Evolutionary conservation across 2,113 vertebrate species (phyloP).

Genomic region (Notarius quadriscutis): DNA sequence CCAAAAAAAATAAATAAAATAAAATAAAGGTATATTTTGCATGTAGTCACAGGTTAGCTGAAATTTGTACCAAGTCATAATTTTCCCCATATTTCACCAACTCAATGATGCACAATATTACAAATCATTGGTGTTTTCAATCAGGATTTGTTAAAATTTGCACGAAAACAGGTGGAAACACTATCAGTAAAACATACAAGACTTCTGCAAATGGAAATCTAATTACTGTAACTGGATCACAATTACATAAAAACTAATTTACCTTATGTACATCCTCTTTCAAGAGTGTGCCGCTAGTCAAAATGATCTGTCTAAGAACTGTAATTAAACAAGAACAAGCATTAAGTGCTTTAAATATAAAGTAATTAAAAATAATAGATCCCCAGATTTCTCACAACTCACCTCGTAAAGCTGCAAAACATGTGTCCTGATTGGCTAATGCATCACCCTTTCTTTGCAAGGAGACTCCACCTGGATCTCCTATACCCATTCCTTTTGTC

Average conservation of each 20-base stretch:
- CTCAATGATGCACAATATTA: not conserved
- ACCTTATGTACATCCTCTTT: conserved; percentile 88
- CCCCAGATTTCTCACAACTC: not conserved
- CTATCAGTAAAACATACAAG: not conserved
- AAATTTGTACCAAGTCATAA: not conserved
- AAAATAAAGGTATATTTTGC: not conserved
- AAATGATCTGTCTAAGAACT: conserved; percentile 79
- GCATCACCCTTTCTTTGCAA: conserved; percentile 79
- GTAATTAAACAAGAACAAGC: conserved; percentile 19
- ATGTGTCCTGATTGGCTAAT: conserved; percentile 82
- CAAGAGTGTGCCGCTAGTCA: conserved; percentile 81
- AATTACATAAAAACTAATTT: not conserved
- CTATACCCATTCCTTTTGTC: conserved; percentile 65
- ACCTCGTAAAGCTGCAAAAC: conserved; percentile 81
- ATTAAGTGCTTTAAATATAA: not conserved
- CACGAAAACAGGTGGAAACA: not conserved
- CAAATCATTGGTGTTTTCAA: not conserved
- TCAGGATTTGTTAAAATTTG: not conserved
- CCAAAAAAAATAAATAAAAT: too few relatives aligned
- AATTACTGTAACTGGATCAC: not conserved
- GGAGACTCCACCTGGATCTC: conserved; percentile 53
- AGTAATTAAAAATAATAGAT: not conserved
- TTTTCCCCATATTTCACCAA: not conserved
- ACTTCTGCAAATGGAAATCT: not conserved
- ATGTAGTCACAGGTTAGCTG: not conserved